Percentiles rank a stretch among this genome's conserved stretches.
phyloP scores from a whole-genome alignment of 2,888 invertebrate species.

The Slavum lentiscoides region DNA sequence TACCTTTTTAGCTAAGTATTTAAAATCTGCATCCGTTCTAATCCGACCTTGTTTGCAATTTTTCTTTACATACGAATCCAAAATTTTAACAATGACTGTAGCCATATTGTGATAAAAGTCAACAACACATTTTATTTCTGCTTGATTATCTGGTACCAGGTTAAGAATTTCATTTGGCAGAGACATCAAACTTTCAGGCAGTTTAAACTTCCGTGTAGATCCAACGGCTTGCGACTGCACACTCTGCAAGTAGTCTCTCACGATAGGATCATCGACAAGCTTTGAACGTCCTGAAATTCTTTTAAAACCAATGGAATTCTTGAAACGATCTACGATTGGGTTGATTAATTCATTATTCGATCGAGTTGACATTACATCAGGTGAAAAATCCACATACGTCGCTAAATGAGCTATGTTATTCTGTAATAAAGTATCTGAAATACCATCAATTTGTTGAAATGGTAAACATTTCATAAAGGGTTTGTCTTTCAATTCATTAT shows the following conservation, averaged over 20 bases:
- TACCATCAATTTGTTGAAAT: conserved; percentile 6
- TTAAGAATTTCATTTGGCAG: conserved; percentile 25
- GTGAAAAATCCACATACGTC: neutral
- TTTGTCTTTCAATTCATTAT: conserved; percentile 3
- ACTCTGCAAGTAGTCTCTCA: conserved; percentile 25
- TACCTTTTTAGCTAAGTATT: conserved; percentile 91
- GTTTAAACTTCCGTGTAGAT: conserved; percentile 15
- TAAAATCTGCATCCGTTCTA: conserved; percentile 87
- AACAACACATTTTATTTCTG: conserved; percentile 33
- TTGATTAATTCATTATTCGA: conserved; percentile 4
- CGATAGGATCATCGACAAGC: conserved; percentile 29
- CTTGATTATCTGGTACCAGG: conserved; percentile 37
- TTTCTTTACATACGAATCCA: conserved; percentile 39
- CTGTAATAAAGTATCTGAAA: neutral
- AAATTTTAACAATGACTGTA: conserved; percentile 40
- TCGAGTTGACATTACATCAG: neutral
- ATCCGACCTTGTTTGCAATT: conserved; percentile 80
- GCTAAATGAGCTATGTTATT: conserved; percentile 1
- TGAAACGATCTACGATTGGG: conserved; percentile 8
- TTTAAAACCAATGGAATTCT: neutral
- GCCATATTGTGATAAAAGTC: conserved; percentile 49
- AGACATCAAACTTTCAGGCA: conserved; percentile 46
- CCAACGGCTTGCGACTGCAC: neutral
- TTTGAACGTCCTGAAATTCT: neutral
- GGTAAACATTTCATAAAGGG: conserved; percentile 36